Conservation (phyloP, 2,797 vertebrate species). For the Channa striata region DNA sequence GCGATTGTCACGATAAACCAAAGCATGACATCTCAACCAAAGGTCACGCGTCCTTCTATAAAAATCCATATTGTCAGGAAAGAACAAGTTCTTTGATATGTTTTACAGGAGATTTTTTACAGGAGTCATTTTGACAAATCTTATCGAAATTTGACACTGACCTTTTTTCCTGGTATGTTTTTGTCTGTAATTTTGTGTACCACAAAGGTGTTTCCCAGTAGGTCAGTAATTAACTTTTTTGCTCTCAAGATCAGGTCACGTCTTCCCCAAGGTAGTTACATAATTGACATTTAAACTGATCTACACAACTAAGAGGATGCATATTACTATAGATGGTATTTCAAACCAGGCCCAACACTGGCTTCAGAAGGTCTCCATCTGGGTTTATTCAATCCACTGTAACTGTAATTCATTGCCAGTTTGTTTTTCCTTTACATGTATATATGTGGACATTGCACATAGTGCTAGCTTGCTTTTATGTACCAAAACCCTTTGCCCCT, state of each 20-base stretch:
- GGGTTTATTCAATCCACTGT: conserved; percentile 2
- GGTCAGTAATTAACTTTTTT: conserved; percentile 44
- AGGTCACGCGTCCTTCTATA: conserved; percentile 13
- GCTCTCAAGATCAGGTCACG: conserved; percentile 47
- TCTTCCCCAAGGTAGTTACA: conserved; percentile 28
- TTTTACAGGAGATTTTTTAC: background rate
- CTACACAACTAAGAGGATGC: conserved; percentile 15
- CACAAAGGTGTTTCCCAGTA: conserved; percentile 51
- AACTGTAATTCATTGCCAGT: background rate
- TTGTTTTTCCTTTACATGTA: conserved; percentile 13
- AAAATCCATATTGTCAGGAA: background rate
- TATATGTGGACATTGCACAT: conserved; percentile 2
- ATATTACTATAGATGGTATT: conserved; percentile 28
- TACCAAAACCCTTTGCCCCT: conserved; percentile 12
- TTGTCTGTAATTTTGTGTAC: conserved; percentile 23
- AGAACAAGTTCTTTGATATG: conserved; percentile 14
- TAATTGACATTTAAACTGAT: conserved; percentile 37
- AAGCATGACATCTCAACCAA: conserved; percentile 30
- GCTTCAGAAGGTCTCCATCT: conserved; percentile 30
- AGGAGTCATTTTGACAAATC: too few species aligned
- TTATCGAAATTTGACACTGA: background rate
- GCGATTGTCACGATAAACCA: conserved; percentile 14
- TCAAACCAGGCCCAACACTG: conserved; percentile 15
- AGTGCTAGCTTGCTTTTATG: conserved; percentile 14
- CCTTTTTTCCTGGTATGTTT: conserved; percentile 36